These are phyloP conservation scores for Caerostris extrusa DNA, from an alignment of 1,140 invertebrate genomes.

Conservation along the genomic window DNA sequence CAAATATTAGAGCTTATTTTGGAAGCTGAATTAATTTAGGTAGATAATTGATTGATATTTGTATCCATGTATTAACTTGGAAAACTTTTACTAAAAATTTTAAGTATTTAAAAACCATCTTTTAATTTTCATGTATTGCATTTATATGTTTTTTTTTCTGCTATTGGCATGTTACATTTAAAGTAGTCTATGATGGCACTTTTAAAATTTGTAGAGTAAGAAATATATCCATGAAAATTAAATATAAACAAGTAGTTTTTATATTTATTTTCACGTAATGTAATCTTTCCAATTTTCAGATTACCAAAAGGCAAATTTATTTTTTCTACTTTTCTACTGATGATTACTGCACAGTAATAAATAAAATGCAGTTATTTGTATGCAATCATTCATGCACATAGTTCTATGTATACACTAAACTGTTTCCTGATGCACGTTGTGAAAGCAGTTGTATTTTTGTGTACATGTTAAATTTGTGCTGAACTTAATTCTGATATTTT, in stretches of 20 bases:
- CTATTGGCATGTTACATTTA: too few species aligned
- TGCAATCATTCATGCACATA: constrained; percentile 18
- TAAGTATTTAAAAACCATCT: too few species aligned
- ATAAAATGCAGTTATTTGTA: constrained; percentile 9
- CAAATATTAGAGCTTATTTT: background rate
- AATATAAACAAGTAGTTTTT: background rate
- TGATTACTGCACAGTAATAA: constrained; percentile 16
- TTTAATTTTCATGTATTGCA: background rate
- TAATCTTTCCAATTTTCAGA: background rate
- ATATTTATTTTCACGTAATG: constrained; percentile 1
- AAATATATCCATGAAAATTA: background rate
- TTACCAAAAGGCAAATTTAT: constrained; percentile 39
- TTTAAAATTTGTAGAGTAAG: too few species aligned
- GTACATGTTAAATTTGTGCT: constrained; percentile 45
- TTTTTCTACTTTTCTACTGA: constrained; percentile 43
- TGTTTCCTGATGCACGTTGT: constrained; percentile 26
- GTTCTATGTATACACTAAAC: constrained; percentile 41
- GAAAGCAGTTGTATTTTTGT: constrained; percentile 36
- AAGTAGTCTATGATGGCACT: too few species aligned
- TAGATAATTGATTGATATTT: background rate
- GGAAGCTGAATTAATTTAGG: background rate
- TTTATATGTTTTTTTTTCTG: background rate
- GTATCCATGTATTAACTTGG: too few species aligned
- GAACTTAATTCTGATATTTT: constrained; percentile 34
- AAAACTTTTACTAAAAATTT: too few species aligned